phyloP scores from a whole-genome alignment of 2,888 invertebrate species.

The Nephrocerus scutellatus region DNA sequence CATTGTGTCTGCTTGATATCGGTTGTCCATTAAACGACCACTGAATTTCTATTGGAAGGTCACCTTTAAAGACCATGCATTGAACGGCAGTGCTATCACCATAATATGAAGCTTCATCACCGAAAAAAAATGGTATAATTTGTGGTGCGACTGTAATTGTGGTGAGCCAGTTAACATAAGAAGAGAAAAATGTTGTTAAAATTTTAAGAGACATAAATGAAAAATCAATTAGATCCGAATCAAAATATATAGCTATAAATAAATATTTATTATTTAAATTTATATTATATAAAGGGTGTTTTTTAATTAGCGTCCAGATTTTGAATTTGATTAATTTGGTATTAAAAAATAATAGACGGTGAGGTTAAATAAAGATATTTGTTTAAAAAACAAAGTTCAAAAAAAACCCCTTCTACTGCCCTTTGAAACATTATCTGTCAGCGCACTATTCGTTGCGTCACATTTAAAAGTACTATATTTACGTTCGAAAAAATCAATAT shows the following conservation, averaged over 20 bases:
- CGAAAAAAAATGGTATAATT: conserved; percentile 71
- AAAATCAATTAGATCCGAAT: neutral
- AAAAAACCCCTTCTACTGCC: too few species aligned
- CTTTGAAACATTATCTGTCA: too few species aligned
- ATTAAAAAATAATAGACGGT: too few species aligned
- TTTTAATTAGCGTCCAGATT: too few species aligned
- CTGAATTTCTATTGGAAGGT: conserved; percentile 66
- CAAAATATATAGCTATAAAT: neutral
- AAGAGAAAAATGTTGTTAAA: conserved; percentile 1
- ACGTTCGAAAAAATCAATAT: conserved; percentile 57
- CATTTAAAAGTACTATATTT: conserved; percentile 73
- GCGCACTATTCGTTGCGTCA: conserved; percentile 63
- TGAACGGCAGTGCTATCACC: conserved; percentile 69
- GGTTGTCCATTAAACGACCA: conserved; percentile 67
- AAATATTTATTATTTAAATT: too few species aligned
- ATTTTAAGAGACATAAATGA: too few species aligned
- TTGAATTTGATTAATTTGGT: too few species aligned
- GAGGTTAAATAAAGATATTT: too few species aligned
- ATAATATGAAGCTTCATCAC: conserved; percentile 68
- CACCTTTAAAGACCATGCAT: conserved; percentile 73
- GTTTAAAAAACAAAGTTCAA: too few species aligned
- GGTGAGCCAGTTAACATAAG: neutral
- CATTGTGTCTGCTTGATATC: conserved; percentile 51
- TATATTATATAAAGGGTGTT: too few species aligned
- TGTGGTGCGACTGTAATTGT: conserved; percentile 59